These are phyloP conservation scores for Dendronephthya gigantea DNA, from an alignment of 64 coral and sea anemone species.

Conservation along the genomic window DNA sequence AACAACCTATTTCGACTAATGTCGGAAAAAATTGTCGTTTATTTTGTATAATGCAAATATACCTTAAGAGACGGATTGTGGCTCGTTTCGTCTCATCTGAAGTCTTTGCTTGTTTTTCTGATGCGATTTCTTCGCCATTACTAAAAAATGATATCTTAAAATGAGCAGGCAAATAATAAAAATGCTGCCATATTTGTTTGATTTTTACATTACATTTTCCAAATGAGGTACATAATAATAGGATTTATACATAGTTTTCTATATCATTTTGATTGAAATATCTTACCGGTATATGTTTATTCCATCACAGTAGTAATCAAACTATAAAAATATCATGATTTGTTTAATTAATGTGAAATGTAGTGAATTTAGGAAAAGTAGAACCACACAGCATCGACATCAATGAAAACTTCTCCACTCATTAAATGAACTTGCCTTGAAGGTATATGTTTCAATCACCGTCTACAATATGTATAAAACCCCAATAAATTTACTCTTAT, in stretches of 20 bases:
- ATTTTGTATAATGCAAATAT: too few species aligned
- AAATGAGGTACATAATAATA: too few species aligned
- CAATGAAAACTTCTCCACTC: not conserved
- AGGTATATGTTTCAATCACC: constrained; percentile 21
- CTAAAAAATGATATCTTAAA: constrained; percentile 24
- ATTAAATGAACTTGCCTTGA: not conserved
- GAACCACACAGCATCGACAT: not conserved
- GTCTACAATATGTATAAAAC: not conserved
- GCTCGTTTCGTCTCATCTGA: constrained; percentile 92
- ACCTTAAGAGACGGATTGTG: constrained; percentile 86
- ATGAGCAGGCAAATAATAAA: too few species aligned
- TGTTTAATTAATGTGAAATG: not conserved
- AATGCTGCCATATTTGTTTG: too few species aligned
- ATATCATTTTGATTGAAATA: too few species aligned
- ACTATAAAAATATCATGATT: constrained; percentile 39
- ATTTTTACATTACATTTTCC: too few species aligned
- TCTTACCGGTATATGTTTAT: constrained; percentile 79
- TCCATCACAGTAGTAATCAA: constrained; percentile 72
- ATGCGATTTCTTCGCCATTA: constrained; percentile 94
- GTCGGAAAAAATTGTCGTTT: too few species aligned
- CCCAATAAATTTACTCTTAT: not conserved
- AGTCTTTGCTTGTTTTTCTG: constrained; percentile 82
- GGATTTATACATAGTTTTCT: too few species aligned
- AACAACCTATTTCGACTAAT: not conserved
- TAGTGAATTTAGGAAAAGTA: too few species aligned